phyloP scores from a whole-genome alignment of 2,113 vertebrate species.

The Pterocles orientalis region DNA sequence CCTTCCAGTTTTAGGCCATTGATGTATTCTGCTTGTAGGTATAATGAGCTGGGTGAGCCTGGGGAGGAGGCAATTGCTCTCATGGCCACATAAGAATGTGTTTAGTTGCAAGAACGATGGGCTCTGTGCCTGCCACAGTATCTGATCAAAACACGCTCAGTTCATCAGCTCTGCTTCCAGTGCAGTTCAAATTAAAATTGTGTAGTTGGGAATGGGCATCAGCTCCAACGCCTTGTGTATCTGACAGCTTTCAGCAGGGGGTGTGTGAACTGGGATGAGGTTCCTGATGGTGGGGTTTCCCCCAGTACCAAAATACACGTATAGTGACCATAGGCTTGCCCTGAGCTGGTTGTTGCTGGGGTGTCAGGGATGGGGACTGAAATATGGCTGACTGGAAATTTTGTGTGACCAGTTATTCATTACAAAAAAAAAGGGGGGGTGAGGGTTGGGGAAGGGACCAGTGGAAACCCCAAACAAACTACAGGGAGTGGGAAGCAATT shows the following conservation, averaged over 20 bases:
- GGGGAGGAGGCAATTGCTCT: fast-evolving
- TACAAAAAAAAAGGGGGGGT: neutral
- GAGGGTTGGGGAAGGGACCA: no score
- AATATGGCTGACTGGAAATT: neutral
- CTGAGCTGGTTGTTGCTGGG: neutral
- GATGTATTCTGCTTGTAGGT: neutral
- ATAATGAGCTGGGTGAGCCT: neutral
- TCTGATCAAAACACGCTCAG: fast-evolving
- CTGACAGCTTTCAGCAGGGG: neutral
- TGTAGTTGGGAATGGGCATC: neutral
- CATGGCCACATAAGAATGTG: fast-evolving
- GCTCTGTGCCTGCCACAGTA: neutral
- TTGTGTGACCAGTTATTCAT: neutral
- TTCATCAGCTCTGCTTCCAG: neutral
- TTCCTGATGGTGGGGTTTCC: neutral
- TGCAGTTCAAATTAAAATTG: neutral
- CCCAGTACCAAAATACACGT: fast-evolving
- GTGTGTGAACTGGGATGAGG: neutral
- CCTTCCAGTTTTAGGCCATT: neutral
- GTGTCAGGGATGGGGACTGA: neutral
- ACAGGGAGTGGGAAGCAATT: neutral
- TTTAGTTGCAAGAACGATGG: neutral
- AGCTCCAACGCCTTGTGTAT: fast-evolving
- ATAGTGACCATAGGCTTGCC: fast-evolving
- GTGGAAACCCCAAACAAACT: neutral